Evolutionary conservation across 2,888 invertebrate genomes (phyloP), one percentile per base, ranked within the genome.

Genomic region (Lasius fuliginosus): DNA sequence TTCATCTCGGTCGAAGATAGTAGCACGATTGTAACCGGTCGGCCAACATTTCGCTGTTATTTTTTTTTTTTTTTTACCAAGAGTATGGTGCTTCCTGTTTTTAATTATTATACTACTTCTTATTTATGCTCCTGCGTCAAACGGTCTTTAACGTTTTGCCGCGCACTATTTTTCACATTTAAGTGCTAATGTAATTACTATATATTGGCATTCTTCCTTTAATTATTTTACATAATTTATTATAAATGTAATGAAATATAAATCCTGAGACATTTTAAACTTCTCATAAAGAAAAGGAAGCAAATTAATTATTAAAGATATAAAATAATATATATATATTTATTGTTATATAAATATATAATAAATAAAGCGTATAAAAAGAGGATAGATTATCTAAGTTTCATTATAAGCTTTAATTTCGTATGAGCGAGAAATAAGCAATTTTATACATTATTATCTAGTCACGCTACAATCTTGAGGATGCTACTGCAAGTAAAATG

Each of bases 391-490:
- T 36, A 33, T 64, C 12, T 15, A 8, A 49, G 12, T 1, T 46
- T 46, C 46, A 15, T 46, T 23, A 4, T 46, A 27, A 9, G 23
- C 3, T 65, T 8, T 67, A 46, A 30, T 60, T 79, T 60, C 30
- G 9, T 49, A n/a, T 27, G 36, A 75, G 40, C 36, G 42, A 79
- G 58, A 74, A 18, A 8, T 53, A 23, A 65, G 30, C n/a, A 62
- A 62, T 71, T 81, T 58, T 58, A 77, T 56, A 65, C 27, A 15
- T 68, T 42, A 33, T 40, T 15, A 40, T 69, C 36, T 33, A 36
- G 60, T 71, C 69, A 69, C 33, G 71, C 60, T 60, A 71, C 23
- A 40, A 53, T 77, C 60, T 69, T 33, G 46, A 81, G 76, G 36
- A 60, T 40, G 42, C 58, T 67, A 33, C 58, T 36, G 23, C 11